phyloP scores from a whole-genome alignment of 2,113 vertebrate species.

The Chlamydotis undulata region DNA sequence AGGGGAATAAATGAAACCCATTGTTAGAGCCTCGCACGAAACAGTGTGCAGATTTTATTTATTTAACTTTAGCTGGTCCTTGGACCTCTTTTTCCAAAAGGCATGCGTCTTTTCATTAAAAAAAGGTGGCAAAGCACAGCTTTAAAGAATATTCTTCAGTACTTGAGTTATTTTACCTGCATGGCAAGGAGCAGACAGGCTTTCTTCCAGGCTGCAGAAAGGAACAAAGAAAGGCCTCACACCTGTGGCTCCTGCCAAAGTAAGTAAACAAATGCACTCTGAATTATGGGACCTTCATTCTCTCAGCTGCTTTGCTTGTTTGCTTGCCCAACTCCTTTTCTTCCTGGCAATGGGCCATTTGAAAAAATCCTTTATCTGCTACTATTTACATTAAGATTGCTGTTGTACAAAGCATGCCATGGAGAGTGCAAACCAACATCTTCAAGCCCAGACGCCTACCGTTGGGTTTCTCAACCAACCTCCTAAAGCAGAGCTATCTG shows the following conservation, averaged over 20 bases:
- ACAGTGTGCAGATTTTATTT: neutral
- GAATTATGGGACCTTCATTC: conserved; percentile 32
- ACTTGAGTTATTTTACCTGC: neutral
- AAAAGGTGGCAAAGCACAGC: neutral
- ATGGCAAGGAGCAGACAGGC: neutral
- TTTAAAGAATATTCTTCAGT: neutral
- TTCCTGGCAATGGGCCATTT: neutral
- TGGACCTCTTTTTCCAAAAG: neutral
- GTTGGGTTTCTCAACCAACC: neutral
- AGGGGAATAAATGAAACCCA: neutral
- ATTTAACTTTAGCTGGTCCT: neutral
- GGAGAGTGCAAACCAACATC: neutral
- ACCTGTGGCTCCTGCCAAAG: neutral
- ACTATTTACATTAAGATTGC: conserved; percentile 9
- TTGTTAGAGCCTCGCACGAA: neutral
- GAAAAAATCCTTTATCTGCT: neutral
- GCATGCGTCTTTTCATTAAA: neutral
- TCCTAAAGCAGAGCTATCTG: neutral
- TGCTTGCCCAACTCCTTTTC: conserved; percentile 11
- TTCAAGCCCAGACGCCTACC: neutral
- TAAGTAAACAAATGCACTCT: conserved; percentile 26
- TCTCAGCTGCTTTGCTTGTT: conserved; percentile 31
- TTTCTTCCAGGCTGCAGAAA: neutral
- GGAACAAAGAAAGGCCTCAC: conserved; percentile 22
- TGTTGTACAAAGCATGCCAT: neutral